These are phyloP conservation scores for Tonatia bakeri DNA, from an alignment of 2,113 vertebrate species.

Conservation along the genomic window DNA sequence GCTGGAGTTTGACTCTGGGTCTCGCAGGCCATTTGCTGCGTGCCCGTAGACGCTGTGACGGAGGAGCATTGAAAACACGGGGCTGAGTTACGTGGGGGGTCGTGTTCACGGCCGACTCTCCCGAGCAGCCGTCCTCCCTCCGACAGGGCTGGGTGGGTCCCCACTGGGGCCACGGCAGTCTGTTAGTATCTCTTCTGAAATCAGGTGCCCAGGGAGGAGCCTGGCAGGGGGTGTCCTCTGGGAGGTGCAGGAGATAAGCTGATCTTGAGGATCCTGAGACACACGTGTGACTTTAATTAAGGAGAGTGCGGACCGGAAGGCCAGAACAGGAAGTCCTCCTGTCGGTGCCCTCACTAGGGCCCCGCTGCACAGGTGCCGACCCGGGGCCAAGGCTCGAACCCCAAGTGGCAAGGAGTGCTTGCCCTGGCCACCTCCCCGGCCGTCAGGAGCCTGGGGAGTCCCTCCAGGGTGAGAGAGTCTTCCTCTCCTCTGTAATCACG, in stretches of 20 bases:
- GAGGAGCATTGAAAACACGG: neutral
- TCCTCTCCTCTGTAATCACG: neutral
- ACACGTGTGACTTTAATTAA: neutral
- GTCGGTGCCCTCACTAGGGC: fast-evolving
- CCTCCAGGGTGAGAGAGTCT: neutral
- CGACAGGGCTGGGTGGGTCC: fast-evolving
- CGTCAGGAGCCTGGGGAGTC: neutral
- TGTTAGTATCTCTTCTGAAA: neutral
- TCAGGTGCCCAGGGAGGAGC: neutral
- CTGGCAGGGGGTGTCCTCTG: neutral
- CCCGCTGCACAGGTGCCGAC: neutral
- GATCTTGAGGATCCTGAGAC: neutral
- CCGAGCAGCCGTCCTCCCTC: fast-evolving
- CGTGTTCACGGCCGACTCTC: neutral
- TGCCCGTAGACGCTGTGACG: neutral
- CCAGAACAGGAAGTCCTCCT: neutral
- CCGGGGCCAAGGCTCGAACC: fast-evolving
- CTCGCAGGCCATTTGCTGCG: neutral
- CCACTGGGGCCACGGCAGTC: fast-evolving
- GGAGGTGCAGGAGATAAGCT: neutral
- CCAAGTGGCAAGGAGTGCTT: neutral
- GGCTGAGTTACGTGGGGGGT: neutral
- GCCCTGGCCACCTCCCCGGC: neutral
- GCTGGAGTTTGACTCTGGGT: neutral
- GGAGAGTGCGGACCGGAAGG: fast-evolving